Percentiles rank a stretch among this genome's conserved stretches.
Evolutionary conservation across 1,140 invertebrate species (phyloP).

Genomic region (Drosophila pallidifrons): DNA sequence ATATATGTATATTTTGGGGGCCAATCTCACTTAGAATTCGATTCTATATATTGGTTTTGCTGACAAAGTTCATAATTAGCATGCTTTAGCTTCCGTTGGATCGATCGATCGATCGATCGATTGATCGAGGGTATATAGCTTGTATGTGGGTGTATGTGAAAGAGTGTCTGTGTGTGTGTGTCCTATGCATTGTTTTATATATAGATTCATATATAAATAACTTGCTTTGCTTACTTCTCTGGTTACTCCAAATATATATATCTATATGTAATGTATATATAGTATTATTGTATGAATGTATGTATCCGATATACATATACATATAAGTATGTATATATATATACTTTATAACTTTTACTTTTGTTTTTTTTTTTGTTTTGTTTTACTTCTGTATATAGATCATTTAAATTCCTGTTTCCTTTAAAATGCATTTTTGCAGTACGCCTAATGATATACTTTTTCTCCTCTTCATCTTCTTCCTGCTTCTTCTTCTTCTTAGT

Average conservation of each 20-base stretch:
- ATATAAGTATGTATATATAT: conserved; percentile 51
- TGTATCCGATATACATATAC: conserved; percentile 40
- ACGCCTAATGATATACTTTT: conserved; percentile 75
- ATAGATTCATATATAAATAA: conserved; percentile 77
- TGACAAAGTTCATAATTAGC: conserved; percentile 41
- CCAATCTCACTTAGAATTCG: conserved; percentile 31
- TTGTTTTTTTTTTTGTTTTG: background rate
- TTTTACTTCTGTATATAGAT: conserved; percentile 65
- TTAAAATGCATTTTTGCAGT: conserved; percentile 82
- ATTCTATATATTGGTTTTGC: conserved; percentile 31
- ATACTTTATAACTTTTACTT: conserved; percentile 15
- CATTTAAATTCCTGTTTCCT: conserved; percentile 80
- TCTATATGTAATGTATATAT: conserved; percentile 50
- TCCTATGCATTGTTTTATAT: conserved; percentile 38
- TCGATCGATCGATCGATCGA: conserved; percentile 8
- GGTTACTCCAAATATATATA: conserved; percentile 58
- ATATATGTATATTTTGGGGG: background rate
- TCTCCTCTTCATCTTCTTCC: conserved; percentile 5
- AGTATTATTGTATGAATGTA: conserved; percentile 41
- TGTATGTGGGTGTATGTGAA: background rate
- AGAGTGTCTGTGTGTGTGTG: background rate
- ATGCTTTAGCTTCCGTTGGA: conserved; percentile 30
- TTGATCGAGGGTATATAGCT: conserved; percentile 3
- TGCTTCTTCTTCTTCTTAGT: conserved; percentile 8
- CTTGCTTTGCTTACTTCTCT: conserved; percentile 64